A percentile compares a stretch with the other conserved stretches of the same genome.
Conservation (phyloP, 2,113 vertebrate genomes). For the Pluvialis apricaria region DNA sequence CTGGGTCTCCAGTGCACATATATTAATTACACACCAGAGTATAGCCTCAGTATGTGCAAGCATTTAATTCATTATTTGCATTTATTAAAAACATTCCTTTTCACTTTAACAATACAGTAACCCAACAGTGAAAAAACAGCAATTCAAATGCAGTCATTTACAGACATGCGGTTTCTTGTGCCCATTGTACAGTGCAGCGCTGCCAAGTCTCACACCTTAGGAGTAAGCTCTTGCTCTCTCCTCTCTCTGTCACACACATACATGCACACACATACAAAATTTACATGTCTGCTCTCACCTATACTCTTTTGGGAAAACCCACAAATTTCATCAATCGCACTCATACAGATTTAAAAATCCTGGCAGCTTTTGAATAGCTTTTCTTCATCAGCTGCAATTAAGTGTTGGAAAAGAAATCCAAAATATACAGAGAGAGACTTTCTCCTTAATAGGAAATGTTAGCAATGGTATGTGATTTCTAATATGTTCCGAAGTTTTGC, state of each 20-base stretch:
- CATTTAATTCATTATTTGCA: conserved; percentile 65
- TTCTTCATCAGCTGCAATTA: conserved; percentile 75
- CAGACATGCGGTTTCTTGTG: conserved; percentile 62
- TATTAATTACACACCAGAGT: conserved; percentile 61
- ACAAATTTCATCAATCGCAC: conserved; percentile 62
- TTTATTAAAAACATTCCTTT: conserved; percentile 72
- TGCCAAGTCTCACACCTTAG: conserved; percentile 69
- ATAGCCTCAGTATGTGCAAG: conserved; percentile 39
- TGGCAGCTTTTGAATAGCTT: conserved; percentile 71
- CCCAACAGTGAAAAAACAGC: conserved; percentile 53
- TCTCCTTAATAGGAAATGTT: conserved; percentile 63
- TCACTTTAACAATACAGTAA: conserved; percentile 65
- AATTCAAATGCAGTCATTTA: conserved; percentile 49
- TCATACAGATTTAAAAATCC: conserved; percentile 55
- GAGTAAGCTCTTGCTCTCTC: conserved; percentile 21
- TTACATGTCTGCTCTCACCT: conserved; percentile 67
- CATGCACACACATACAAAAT: conserved; percentile 27
- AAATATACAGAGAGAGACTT: conserved; percentile 60
- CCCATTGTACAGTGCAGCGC: conserved; percentile 20
- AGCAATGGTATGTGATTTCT: conserved; percentile 59
- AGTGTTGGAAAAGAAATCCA: conserved; percentile 70
- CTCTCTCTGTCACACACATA: not conserved
- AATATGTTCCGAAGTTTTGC: conserved; percentile 53
- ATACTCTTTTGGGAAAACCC: conserved; percentile 55
- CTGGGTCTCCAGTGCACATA: conserved; percentile 29